Evolutionary conservation across 2,113 vertebrate species (phyloP), one percentile per base, ranked within the genome.

Genomic region (Octodon degus): DNA sequence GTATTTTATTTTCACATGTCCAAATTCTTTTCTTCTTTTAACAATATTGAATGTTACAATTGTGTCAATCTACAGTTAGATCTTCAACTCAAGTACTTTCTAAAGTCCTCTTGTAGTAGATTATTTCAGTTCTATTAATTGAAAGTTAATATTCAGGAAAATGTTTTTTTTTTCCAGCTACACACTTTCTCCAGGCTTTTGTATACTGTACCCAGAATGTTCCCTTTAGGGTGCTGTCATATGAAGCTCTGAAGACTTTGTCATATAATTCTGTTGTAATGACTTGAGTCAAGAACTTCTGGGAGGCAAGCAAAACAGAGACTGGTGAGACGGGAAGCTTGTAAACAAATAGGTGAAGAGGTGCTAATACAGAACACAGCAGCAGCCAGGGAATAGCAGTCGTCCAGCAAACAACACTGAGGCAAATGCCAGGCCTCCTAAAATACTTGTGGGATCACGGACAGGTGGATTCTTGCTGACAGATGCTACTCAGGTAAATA

Each of bases 351-450:
- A 2, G 1, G 25, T 40, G 10, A 82, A 87, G 34, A 65, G 86
- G 95, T 97, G 94, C 70, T 93, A 93, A 90, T 85, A 87, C 6
- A 86, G 58, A 95, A 25, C 27, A 25, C 90, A 67, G 85, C 37
- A 65, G 24, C 27, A 79, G 12, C 87, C 72, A 93, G 60, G 72
- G 82, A 81, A 63, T 53, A 82, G 20, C 76, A 19, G 4, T 80
- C 67, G 72, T 47, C 82, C 50, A 90, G 27, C 40, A 94, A 93
- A 83, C 32, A 91, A 13, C 13, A 76, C 11, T 12, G 30, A 97
- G 30, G 55, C 55, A 94, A 91, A 90, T 68, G 55, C 30, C 88
- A 88, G 40, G 30, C 27, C 70, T 40, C 95, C 22, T 62, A 34
- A 60, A 94, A 82, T n/a, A 60, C 37, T 67, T 40, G 0, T 4